Evolutionary conservation across 2,113 vertebrate species (phyloP), one percentile per base, ranked within the genome.

Genomic region (Cololabis saira): DNA sequence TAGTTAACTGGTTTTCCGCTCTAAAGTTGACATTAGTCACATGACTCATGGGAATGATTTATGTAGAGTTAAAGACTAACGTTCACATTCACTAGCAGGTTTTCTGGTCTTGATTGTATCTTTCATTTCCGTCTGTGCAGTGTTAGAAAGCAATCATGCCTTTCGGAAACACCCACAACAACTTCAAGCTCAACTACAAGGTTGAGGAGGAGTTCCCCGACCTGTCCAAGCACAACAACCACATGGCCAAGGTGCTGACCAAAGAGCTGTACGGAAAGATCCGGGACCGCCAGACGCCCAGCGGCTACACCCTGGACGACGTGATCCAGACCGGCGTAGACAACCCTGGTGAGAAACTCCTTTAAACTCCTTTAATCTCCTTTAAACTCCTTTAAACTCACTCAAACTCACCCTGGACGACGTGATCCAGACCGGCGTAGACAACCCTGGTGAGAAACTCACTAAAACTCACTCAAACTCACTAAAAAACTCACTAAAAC

Each of bases 91-190:
- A 62, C 22, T 21, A 9, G 51, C 48, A 1, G 18, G 22, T 13
- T 59, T 49, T 16, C 33, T 37, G 33, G 10, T 37, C 33, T 37
- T 7, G 33, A 37, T 37, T 37, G 19, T 2, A 1, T 65, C 63
- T 14, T 7, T 43, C 3, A 18, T 37, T 43, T 74, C 4, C 6
- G 12, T 53, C 10, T 43, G 56, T 67, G 73, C 89, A 92, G 83
- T 88, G 74, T 87, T 58, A 87, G 78, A 89, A 88, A 79, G 77
- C 92, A 90, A 91, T 78, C 93, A 98, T 98, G 96, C 96, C 96
- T 89, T 91, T 93, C 91, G 82, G 96, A 83, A 94, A 94, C 93
- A 97, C 96, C 80, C 96, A 97, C 94, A 97, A 97, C 94, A 96
- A 96, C 90, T 93, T 87, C 91, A 98, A 98, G 71, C 70, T 97